Evolutionary conservation across 2,888 invertebrate species (phyloP), one percentile per base, ranked within the genome.

Genomic region (Cordylochernes scorpioides): DNA sequence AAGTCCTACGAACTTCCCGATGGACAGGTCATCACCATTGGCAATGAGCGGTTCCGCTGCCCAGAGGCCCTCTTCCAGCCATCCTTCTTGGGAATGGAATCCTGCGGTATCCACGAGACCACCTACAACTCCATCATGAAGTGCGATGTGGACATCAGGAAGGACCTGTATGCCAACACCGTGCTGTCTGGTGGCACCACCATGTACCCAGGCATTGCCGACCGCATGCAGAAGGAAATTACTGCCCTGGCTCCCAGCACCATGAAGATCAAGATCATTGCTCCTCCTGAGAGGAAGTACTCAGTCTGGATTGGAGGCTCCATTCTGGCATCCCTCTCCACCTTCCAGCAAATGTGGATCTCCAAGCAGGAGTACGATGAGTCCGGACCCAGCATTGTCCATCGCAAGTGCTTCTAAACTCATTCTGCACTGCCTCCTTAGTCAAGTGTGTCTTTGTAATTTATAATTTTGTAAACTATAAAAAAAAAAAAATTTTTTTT

Each of bases 81-180:
- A 37, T 73, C 74, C 36, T 75, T 75, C 68, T 59, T 77, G 62
- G 48, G 48, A 39, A 77, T 77, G 75, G 75, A 77, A 59, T 71
- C 74, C 35, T 71, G 71, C 56, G 75, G 75, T 47, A 73, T 78
- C 53, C 77, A 78, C 55, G 77, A 78, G 59, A 77, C 75, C 44
- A 72, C 73, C 42, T 82, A 77, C 68, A 78, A 74, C 61, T 75
- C 75, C 42, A 80, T 80, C 65, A 78, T 80, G 78, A 80, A 78
- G 64, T 80, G 78, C 60, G 78, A 80, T 56, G 74, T 80, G 40
- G 78, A 78, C 54, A 80, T 78, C 63, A 68, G 77, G 55, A 53
- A 53, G 45, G 54, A 55, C 39, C 44, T 54, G 32, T 55, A 77
- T 63, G 75, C 75, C 65, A 75, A 75, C 68, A 73, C 73, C 45